phyloP scores from a whole-genome alignment of 1,140 invertebrate species.

The Musca vetustissima region DNA sequence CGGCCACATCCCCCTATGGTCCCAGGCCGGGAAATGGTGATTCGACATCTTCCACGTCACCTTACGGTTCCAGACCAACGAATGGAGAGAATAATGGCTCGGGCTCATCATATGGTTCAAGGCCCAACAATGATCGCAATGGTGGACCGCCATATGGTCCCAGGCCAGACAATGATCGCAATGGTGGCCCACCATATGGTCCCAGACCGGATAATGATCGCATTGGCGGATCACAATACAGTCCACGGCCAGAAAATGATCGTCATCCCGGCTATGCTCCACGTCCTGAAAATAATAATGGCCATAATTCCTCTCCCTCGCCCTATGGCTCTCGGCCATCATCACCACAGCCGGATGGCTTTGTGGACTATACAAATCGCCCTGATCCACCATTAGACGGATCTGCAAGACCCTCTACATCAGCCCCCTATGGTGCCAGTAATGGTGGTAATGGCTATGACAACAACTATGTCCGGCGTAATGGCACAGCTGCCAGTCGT shows the following conservation, averaged over 20 bases:
- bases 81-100: no score
- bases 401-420: slow-evolving; percentile 18
- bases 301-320: not conserved
- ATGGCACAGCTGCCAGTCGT: slow-evolving; percentile 36
- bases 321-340: slow-evolving; percentile 38
- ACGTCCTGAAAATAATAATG: slow-evolving; percentile 22
- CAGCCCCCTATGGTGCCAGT: slow-evolving; percentile 27
- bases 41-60: not conserved
- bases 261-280: not conserved
- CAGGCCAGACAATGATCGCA: slow-evolving; percentile 11
- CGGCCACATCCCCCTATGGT: not conserved
- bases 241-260: not conserved
- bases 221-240: not conserved
- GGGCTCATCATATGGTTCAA: not conserved
- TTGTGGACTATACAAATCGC: slow-evolving; percentile 46
- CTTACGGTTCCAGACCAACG: slow-evolving; percentile 19
- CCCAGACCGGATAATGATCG: slow-evolving; percentile 29
- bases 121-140: not conserved
- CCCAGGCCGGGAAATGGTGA: not conserved
- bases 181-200: not conserved
- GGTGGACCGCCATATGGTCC: not conserved
- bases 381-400: slow-evolving; percentile 43
- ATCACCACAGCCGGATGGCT: slow-evolving; percentile 34
- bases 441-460: no score
- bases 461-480: slow-evolving; percentile 46